Evolutionary conservation across 2,888 invertebrate species (phyloP).

Genomic region (Drosophila pseudotakahashii): DNA sequence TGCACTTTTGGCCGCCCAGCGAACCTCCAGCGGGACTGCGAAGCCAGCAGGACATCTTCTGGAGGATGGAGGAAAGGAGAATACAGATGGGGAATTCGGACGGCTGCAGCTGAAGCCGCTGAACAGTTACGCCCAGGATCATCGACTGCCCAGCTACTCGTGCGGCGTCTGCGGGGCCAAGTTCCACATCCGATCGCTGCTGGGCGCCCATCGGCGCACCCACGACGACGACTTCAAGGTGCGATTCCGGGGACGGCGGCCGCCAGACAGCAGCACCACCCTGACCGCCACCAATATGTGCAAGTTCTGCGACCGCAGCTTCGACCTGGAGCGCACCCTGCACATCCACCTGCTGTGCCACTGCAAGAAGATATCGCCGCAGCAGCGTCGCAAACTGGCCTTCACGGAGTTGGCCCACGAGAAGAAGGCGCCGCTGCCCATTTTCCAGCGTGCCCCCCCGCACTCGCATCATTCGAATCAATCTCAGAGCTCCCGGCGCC

Average conservation of each 20-base stretch:
- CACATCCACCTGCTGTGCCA: slow-evolving; percentile 68
- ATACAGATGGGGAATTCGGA: slow-evolving; percentile 1
- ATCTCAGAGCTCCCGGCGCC: background rate
- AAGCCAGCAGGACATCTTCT: background rate
- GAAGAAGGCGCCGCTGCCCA: slow-evolving; percentile 69
- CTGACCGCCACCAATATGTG: slow-evolving; percentile 43
- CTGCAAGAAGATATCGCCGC: slow-evolving; percentile 67
- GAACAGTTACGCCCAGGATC: background rate
- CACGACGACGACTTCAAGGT: slow-evolving; percentile 63
- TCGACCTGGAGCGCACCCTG: slow-evolving; percentile 64
- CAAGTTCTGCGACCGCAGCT: slow-evolving; percentile 64
- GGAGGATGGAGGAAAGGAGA: background rate
- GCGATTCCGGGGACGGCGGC: slow-evolving; percentile 39
- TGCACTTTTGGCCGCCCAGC: slow-evolving; percentile 10
- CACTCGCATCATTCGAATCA: background rate
- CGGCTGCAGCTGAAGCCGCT: slow-evolving; percentile 9
- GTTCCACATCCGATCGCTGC: slow-evolving; percentile 64
- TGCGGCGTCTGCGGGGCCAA: slow-evolving; percentile 59
- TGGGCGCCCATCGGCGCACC: slow-evolving; percentile 60
- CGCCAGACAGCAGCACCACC: slow-evolving; percentile 18
- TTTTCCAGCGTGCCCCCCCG: slow-evolving; percentile 31
- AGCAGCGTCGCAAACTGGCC: slow-evolving; percentile 62
- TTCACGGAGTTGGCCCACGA: slow-evolving; percentile 67
- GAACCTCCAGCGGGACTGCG: background rate
- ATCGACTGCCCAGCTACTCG: slow-evolving; percentile 41